Evolutionary conservation across 1,140 invertebrate genomes (phyloP), one percentile per base, ranked within the genome.

Genomic region (Drosophila ficusphila): DNA sequence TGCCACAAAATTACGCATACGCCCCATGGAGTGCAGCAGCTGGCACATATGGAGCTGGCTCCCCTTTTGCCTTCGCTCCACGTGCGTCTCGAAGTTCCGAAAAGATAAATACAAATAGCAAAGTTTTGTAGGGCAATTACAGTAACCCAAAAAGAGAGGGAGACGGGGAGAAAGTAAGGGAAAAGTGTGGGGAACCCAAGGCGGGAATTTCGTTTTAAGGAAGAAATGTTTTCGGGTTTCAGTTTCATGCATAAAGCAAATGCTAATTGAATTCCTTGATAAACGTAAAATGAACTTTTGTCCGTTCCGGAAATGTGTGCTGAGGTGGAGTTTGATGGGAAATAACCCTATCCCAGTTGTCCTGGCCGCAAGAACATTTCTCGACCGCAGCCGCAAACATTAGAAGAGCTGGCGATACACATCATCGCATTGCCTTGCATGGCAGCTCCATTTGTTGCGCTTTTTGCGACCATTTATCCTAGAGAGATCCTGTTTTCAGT

Each of bases 191-290:
- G 14, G 29, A 25, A 23, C n/a, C 42, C 4, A 18, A 16, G 41
- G 8, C 19, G 27, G 25, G 27, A 4, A 41, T 23, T 23, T 46
- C 58, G 58, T 36, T 72, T 51, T 51, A 46, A 60, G 36, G 6
- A 27, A 14, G 7, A 31, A 46, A 61, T 48, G 41, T 62, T 47
- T 16, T 39, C 36, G 25, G 67, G 27, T 56, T 46, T 14, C 51
- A 57, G 51, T 71, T 62, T 85, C 71, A 83, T 83, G 76, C 76
- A 85, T 83, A 83, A 85, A 72, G 56, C 75, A 83, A 75, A 76
- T 85, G 76, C 61, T 86, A 86, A 86, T 85, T 86, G 81, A 86
- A 76, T 86, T 79, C 53, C 67, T 47, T 64, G 56, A 72, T 85
- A 64, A 69, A 36, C 47, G 51, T 36, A 48, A 54, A 81, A 56